These are phyloP conservation scores for Rhodinocichla rosea DNA, from an alignment of 2,113 vertebrate genomes.

Conservation along the genomic window DNA sequence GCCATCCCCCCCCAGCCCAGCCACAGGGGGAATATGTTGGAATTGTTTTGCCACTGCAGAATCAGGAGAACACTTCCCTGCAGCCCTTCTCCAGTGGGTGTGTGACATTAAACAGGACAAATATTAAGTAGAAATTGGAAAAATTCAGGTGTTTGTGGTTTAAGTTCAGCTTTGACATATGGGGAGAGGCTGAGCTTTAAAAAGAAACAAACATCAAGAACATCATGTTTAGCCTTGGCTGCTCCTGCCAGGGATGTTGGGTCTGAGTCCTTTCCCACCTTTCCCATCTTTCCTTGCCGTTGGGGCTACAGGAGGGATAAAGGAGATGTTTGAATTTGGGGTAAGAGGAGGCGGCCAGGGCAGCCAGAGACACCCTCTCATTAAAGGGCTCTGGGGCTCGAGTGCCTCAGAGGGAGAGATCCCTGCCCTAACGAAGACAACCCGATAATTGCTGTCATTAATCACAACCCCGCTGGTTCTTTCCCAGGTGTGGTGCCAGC, in stretches of 20 bases:
- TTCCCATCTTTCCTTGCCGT: fast-evolving
- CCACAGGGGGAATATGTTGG: fast-evolving
- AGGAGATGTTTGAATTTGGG: neutral
- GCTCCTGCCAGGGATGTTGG: neutral
- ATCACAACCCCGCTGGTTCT: neutral
- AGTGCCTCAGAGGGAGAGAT: neutral
- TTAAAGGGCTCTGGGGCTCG: neutral
- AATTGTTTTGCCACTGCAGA: neutral
- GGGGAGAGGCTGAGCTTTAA: neutral
- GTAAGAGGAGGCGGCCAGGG: neutral
- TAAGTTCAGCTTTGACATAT: neutral
- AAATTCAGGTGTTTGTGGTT: neutral
- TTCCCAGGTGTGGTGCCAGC: neutral
- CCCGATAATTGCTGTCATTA: neutral
- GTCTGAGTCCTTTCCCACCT: neutral
- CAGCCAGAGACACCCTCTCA: neutral
- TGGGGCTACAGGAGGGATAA: neutral
- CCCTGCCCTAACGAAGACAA: neutral
- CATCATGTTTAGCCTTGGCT: fast-evolving
- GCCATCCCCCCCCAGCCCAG: neutral
- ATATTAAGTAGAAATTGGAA: neutral
- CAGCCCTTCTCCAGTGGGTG: neutral
- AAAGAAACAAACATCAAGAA: fast-evolving
- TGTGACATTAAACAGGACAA: fast-evolving
- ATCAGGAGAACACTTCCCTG: fast-evolving